These are phyloP conservation scores for Porites evermanni DNA, from an alignment of 92 coral and sea anemone genomes.

Conservation along the genomic window DNA sequence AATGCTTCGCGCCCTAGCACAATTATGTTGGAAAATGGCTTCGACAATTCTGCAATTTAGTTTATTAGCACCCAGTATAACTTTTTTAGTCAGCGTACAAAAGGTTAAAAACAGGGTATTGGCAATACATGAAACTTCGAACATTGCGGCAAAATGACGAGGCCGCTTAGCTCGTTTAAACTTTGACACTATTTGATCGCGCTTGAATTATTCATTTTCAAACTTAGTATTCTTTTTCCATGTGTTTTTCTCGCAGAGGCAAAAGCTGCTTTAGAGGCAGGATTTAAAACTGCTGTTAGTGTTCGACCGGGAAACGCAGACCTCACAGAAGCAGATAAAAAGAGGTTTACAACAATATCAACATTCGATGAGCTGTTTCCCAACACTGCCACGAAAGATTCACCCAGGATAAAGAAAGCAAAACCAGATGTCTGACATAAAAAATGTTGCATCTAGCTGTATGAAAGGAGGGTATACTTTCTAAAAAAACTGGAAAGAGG, in stretches of 20 bases:
- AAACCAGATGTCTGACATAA: neutral
- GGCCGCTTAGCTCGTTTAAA: too few relatives aligned
- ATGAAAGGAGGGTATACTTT: neutral
- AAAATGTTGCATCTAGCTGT: neutral
- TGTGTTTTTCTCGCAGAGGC: slow-evolving; percentile 54
- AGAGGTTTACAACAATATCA: slow-evolving; percentile 56
- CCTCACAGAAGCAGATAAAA: slow-evolving; percentile 54
- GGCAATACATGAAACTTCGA: too few relatives aligned
- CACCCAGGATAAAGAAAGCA: slow-evolving; percentile 6
- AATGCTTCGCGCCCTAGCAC: too few relatives aligned
- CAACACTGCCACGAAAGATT: neutral
- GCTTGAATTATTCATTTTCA: neutral
- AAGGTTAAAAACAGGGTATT: too few relatives aligned
- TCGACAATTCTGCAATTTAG: too few relatives aligned
- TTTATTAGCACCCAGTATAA: too few relatives aligned
- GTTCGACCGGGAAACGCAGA: slow-evolving; percentile 78
- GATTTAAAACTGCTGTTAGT: slow-evolving; percentile 65
- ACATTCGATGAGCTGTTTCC: slow-evolving; percentile 53
- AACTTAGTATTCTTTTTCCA: neutral
- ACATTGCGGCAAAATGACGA: too few relatives aligned
- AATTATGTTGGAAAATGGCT: too few relatives aligned
- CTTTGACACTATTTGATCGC: neutral
- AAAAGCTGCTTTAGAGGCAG: slow-evolving; percentile 66
- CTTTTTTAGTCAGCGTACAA: too few relatives aligned
- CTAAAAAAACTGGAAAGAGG: neutral